Conservation (phyloP, 2,888 invertebrate genomes). For the Hydroisotoma schaefferi region DNA sequence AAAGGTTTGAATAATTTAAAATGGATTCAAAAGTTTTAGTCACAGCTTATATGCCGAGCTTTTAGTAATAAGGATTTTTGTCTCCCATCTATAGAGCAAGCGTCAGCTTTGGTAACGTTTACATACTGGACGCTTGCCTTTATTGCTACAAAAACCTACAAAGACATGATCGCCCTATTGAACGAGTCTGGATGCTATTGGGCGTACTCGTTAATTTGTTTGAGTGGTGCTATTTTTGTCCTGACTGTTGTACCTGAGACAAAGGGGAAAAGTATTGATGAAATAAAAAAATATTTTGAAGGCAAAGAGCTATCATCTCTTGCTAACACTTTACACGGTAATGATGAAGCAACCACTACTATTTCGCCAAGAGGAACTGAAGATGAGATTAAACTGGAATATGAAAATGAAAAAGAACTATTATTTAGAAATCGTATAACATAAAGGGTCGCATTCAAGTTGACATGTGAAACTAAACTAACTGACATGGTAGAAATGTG, state of each 20-base stretch:
- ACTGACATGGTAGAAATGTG: too few relatives aligned
- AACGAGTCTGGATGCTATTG: slow-evolving; percentile 24
- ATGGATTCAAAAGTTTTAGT: neutral
- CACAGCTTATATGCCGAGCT: neutral
- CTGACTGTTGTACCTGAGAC: slow-evolving; percentile 71
- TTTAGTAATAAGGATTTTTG: slow-evolving; percentile 20
- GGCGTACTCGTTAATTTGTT: slow-evolving; percentile 37
- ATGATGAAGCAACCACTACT: too few relatives aligned
- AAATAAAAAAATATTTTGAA: slow-evolving; percentile 58
- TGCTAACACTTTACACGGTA: too few relatives aligned
- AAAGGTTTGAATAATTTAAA: slow-evolving; percentile 57
- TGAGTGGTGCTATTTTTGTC: slow-evolving; percentile 27
- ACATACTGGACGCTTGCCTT: slow-evolving; percentile 74
- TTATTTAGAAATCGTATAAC: too few relatives aligned
- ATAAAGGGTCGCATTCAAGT: neutral
- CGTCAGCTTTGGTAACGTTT: slow-evolving; percentile 70
- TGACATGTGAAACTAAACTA: slow-evolving; percentile 35
- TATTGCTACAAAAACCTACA: slow-evolving; percentile 51
- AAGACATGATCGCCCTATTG: slow-evolving; percentile 49
- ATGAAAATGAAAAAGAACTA: too few relatives aligned
- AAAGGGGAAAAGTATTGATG: slow-evolving; percentile 69
- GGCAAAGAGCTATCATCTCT: too few relatives aligned
- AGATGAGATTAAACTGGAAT: too few relatives aligned
- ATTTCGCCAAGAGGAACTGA: too few relatives aligned
- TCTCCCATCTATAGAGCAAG: slow-evolving; percentile 55